These are phyloP conservation scores for Trilocha varians DNA, from an alignment of 2,888 invertebrate genomes.

Conservation along the genomic window DNA sequence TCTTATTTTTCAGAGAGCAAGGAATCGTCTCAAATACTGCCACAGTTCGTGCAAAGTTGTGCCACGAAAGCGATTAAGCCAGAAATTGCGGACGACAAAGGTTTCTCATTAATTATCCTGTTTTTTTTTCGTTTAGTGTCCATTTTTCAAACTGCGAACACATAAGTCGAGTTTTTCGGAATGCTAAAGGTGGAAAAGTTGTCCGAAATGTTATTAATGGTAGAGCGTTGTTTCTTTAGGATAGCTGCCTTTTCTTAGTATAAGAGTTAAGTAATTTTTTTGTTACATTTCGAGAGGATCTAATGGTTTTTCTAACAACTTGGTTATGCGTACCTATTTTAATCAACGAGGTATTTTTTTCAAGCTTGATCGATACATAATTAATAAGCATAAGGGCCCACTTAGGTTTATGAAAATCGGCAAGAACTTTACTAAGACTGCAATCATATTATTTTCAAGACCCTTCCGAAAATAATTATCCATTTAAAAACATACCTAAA, in stretches of 20 bases:
- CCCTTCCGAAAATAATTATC: too few relatives aligned
- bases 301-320: too few relatives aligned
- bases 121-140: not conserved
- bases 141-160: not conserved
- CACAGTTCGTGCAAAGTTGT: not conserved
- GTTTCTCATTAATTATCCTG: not conserved
- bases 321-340: too few relatives aligned
- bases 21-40: not conserved
- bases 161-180: not conserved
- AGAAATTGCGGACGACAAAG: not conserved
- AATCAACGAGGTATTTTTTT: too few relatives aligned
- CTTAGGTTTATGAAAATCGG: too few relatives aligned
- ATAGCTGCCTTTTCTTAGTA: not conserved
- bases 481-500: too few relatives aligned
- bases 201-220: not conserved
- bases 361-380: too few relatives aligned
- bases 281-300: too few relatives aligned
- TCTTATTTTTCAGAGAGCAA: not conserved
- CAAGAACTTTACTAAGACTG: too few relatives aligned
- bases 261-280: not conserved
- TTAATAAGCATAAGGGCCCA: too few relatives aligned
- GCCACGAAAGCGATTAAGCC: not conserved
- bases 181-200: not conserved
- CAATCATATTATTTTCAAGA: too few relatives aligned
- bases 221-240: conserved; percentile 2